phyloP scores from a whole-genome alignment of 2,888 invertebrate genomes.

The Macrosoma leucophasiata region DNA sequence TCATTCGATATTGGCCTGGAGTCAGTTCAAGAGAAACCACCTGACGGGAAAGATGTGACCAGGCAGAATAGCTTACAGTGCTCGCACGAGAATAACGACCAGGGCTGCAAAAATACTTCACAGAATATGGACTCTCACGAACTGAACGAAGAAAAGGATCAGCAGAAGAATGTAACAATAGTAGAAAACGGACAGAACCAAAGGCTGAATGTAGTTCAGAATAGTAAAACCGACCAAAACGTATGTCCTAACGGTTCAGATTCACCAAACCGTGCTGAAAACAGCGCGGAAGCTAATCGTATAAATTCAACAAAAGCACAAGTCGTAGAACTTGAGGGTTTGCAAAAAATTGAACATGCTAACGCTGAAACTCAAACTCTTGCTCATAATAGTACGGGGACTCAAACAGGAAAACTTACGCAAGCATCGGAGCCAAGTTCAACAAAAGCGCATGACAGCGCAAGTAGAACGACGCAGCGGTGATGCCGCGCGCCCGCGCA shows the following conservation, averaged over 20 bases:
- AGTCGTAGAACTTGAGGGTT: no score
- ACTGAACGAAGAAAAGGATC: constrained; percentile 4
- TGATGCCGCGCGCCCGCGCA: constrained; percentile 29
- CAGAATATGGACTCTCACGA: constrained; percentile 2
- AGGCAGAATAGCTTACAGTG: constrained; percentile 23
- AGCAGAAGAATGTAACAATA: not conserved
- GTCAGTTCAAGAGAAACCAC: constrained; percentile 39
- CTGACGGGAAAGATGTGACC: constrained; percentile 37
- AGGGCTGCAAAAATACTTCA: constrained; percentile 25
- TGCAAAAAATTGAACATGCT: no score
- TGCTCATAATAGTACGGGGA: no score
- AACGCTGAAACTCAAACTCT: no score
- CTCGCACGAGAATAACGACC: constrained; percentile 15
- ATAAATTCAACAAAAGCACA: no score
- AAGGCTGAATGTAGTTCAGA: not conserved
- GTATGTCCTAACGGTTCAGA: no score
- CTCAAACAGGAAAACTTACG: no score
- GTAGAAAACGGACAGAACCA: constrained; percentile 7
- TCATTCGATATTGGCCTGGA: constrained; percentile 63
- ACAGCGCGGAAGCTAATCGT: no score
- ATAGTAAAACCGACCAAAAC: constrained; percentile 13
- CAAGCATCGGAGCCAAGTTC: no score
- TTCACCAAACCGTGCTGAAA: no score
- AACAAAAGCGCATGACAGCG: no score
- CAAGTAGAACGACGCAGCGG: constrained; percentile 26